These are phyloP conservation scores for Petrocephalus sullivani DNA, from an alignment of 2,797 vertebrate genomes.

Conservation along the genomic window DNA sequence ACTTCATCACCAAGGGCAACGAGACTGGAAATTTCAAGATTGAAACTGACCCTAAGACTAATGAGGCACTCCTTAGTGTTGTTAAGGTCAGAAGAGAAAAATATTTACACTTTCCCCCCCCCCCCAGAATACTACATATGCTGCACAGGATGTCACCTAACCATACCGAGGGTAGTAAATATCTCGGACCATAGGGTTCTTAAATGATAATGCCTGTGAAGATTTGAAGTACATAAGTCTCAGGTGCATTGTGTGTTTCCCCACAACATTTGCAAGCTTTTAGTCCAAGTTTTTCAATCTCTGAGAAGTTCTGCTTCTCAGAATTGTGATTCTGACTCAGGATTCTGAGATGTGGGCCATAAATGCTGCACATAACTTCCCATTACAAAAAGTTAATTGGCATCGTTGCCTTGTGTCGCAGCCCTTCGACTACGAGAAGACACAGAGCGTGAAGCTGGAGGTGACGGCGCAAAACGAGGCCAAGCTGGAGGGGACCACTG, in stretches of 20 bases:
- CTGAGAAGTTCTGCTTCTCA: neutral
- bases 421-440: constrained; percentile 69
- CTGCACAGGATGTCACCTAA: neutral
- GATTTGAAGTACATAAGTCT: neutral
- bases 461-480: constrained; percentile 67
- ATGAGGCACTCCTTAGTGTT: constrained; percentile 68
- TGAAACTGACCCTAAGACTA: constrained; percentile 68
- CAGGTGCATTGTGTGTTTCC: neutral
- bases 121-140: neutral
- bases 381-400: neutral
- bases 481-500: constrained; percentile 49
- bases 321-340: no score
- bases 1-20: constrained; percentile 69
- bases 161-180: neutral
- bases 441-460: constrained; percentile 48
- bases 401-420: constrained; percentile 33
- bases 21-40: constrained; percentile 70
- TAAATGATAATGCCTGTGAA: neutral
- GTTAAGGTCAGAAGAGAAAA: constrained; percentile 59
- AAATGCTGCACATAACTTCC: neutral
- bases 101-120: neutral
- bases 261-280: neutral
- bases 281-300: neutral
- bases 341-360: neutral
- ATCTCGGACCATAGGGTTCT: neutral